Evolutionary conservation across 2,888 invertebrate genomes (phyloP), one percentile per base, ranked within the genome.

Genomic region (Lordiphosa andalusiaca): DNA sequence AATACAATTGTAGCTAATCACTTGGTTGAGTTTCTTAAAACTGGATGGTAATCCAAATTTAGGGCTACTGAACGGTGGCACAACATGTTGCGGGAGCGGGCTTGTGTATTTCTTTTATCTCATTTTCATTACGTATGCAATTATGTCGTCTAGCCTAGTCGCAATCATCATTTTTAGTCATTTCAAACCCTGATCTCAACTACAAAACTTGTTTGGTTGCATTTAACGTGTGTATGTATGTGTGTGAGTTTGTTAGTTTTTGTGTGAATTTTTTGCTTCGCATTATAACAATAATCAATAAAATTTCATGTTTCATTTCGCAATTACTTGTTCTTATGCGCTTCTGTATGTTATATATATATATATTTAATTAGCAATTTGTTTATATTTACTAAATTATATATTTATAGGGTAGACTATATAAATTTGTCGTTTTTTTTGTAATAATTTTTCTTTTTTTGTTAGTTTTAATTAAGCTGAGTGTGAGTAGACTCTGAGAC

Each of bases 211-310:
- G 44, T 44, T 44, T 33, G 33, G 25, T 44, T 44, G 61, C 61
- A 61, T 61, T 61, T 53, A 35, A 63, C 49, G 36, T 62, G 63
- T 49, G 39, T 48, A 19, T 30, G 19, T 51, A 38, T 36, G 19
- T 61, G 36, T 33, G 48, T 23, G 58, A 10, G 16, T 50, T 62
- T 49, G 37, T 42, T 42, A 13, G 38, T 58, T 30, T 58, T 53
- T 30, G 53, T 49, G 51, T n/a, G 37, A 59, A n/a, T n/a, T n/a
- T 57, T 67, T 73, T 85, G 75, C 86, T 86, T 86, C 75, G 86
- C 86, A 84, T 85, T 85, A 78, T 81, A 85, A 84, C 84, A 86
- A 71, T 83, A 85, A 84, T 81, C 75, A 85, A 77, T 83, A 58
- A 71, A 74, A 85, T 74, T 84, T 86, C 73, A 67, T 71, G 59